phyloP scores from a whole-genome alignment of 2,888 invertebrate species.

The Chaetoderma sp. region DNA sequence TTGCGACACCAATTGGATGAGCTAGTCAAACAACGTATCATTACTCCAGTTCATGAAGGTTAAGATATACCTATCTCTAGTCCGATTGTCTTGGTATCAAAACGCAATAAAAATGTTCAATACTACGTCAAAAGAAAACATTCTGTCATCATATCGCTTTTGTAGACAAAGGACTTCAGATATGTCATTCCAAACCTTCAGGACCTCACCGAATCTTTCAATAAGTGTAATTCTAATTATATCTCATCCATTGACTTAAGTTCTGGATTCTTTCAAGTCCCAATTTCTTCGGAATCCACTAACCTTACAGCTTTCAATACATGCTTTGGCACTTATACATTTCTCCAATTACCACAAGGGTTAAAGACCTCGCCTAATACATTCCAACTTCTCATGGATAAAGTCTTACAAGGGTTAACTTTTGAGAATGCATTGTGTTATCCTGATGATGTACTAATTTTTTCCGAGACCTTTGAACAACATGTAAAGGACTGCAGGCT shows the following conservation, averaged over 20 bases:
- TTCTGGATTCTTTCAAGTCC: slow-evolving; percentile 17
- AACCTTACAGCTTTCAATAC: background rate
- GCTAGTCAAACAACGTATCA: slow-evolving; percentile 2
- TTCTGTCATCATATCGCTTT: background rate
- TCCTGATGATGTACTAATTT: slow-evolving; percentile 9
- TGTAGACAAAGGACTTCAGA: slow-evolving; percentile 4
- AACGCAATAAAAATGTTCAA: background rate
- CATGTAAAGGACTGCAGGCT: slow-evolving; percentile 2
- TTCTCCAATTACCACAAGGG: slow-evolving; percentile 2
- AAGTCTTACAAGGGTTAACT: background rate
- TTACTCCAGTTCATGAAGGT: background rate
- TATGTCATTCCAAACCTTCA: slow-evolving; percentile 9
- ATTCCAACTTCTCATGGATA: slow-evolving; percentile 15
- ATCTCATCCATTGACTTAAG: slow-evolving; percentile 6
- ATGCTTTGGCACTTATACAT: slow-evolving; percentile 10
- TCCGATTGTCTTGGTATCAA: background rate
- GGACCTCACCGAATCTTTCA: slow-evolving; percentile 6
- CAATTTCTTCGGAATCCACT: slow-evolving; percentile 1
- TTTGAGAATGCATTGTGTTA: slow-evolving; percentile 11
- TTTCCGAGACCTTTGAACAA: slow-evolving; percentile 11
- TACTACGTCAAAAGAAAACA: background rate
- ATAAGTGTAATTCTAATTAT: background rate
- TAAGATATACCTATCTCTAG: slow-evolving; percentile 6
- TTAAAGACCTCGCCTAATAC: background rate
- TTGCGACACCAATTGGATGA: slow-evolving; percentile 9